Evolutionary conservation across 2,888 invertebrate species (phyloP).

Genomic region (Trypoxylon attenuatum): DNA sequence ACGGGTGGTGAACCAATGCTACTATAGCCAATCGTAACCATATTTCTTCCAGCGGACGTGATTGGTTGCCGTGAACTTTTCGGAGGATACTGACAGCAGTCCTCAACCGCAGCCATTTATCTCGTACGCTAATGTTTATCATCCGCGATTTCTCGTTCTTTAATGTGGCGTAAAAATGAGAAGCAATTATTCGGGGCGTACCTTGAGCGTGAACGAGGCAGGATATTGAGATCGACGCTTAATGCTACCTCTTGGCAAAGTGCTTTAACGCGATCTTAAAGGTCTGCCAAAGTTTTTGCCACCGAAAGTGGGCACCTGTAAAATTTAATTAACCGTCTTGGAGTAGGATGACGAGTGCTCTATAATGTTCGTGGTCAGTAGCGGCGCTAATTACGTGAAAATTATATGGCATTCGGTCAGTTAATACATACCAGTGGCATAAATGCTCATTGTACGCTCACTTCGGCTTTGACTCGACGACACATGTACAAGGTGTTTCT

Average conservation of each 20-base stretch:
- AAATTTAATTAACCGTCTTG: conserved; percentile 33
- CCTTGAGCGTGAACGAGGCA: not conserved
- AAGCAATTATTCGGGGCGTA: not conserved
- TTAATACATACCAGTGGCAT: conserved; percentile 27
- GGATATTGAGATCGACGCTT: not conserved
- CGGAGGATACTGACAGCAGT: no score
- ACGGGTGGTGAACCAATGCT: no score
- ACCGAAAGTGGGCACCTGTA: not conserved
- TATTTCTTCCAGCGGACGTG: no score
- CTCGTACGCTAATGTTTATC: no score
- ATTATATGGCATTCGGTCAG: conserved; percentile 33
- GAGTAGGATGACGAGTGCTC: conserved; percentile 10
- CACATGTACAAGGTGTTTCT: no score
- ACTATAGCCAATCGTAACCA: no score
- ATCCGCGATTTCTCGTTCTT: no score
- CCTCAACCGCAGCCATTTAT: no score
- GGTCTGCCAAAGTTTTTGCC: not conserved
- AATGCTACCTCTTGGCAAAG: not conserved
- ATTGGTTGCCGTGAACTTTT: no score
- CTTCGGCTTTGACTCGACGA: no score
- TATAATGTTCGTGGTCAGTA: conserved; percentile 12
- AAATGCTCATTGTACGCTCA: not conserved
- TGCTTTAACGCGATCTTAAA: not conserved
- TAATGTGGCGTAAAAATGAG: no score
- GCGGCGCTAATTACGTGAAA: conserved; percentile 40